phyloP scores from a whole-genome alignment of 2,797 vertebrate genomes.

The Valencia hispanica region DNA sequence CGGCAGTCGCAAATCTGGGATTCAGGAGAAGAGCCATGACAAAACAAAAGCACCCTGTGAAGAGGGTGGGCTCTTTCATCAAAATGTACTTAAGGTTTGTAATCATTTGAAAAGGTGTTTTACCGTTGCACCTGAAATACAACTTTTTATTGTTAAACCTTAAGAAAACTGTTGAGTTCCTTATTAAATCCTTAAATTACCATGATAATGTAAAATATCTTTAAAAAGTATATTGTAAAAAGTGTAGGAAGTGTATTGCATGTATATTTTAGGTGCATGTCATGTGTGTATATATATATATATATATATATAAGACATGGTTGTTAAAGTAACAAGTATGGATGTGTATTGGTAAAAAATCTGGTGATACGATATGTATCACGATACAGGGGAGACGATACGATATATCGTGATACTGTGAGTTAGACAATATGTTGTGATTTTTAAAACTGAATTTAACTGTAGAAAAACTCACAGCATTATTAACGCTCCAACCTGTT shows the following conservation, averaged over 20 bases:
- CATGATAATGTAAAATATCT: not conserved
- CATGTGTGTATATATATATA: too few species aligned
- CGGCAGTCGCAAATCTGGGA: not conserved
- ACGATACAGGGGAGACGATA: too few species aligned
- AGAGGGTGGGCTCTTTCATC: conserved; percentile 49
- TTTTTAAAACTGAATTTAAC: too few species aligned
- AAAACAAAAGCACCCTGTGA: conserved; percentile 19
- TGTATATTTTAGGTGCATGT: not conserved
- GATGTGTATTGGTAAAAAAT: too few species aligned
- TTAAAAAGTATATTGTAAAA: not conserved
- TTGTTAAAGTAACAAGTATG: too few species aligned
- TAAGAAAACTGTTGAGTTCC: not conserved
- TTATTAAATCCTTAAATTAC: not conserved
- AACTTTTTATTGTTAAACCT: too few species aligned
- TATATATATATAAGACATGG: too few species aligned
- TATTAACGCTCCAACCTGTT: too few species aligned
- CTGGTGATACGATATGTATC: too few species aligned
- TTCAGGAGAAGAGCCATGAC: conserved; percentile 14
- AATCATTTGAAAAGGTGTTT: conserved; percentile 10
- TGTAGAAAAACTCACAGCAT: too few species aligned
- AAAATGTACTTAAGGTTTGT: conserved; percentile 64
- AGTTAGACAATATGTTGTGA: too few species aligned
- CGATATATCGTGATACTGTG: too few species aligned
- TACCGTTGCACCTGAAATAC: not conserved
- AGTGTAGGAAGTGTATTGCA: not conserved